Evolutionary conservation across 2,797 vertebrate species (phyloP).

Genomic region (Cuniculus paca): DNA sequence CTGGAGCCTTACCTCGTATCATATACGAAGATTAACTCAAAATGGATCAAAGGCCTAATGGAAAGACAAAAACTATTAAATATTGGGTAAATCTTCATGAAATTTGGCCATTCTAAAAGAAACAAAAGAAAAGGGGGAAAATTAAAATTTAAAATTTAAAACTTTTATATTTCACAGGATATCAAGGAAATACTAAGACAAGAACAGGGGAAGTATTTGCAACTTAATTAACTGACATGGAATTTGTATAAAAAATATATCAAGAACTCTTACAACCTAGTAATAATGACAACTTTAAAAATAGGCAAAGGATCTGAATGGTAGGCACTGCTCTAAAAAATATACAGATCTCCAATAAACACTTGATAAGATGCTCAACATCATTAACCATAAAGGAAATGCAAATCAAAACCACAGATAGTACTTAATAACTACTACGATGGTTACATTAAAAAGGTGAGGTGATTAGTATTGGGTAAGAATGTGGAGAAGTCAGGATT

Average conservation of each 20-base stretch:
- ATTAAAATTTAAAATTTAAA: neutral
- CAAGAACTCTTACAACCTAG: conserved; percentile 19
- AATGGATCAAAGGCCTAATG: neutral
- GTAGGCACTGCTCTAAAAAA: neutral
- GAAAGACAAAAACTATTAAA: conserved; percentile 32
- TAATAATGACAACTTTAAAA: conserved; percentile 35
- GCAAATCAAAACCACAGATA: neutral
- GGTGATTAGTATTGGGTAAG: neutral
- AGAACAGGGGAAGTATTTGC: conserved; percentile 14
- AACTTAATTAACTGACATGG: neutral
- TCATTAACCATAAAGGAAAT: neutral
- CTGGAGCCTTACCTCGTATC: neutral
- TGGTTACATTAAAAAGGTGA: neutral
- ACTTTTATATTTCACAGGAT: neutral
- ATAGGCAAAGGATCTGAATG: conserved; percentile 32
- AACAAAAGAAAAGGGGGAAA: conserved; percentile 27
- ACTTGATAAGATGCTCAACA: neutral
- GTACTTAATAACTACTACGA: neutral
- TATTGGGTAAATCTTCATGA: conserved; percentile 1
- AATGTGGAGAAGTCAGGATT: neutral
- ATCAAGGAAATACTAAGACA: neutral
- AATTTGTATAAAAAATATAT: conserved; percentile 19
- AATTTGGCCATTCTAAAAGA: conserved; percentile 3
- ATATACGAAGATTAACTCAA: conserved; percentile 17
- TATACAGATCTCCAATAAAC: neutral